Percentiles rank a stretch among this genome's conserved stretches.
Conservation (phyloP, 2,113 vertebrate species). For the Holacanthus passer region DNA sequence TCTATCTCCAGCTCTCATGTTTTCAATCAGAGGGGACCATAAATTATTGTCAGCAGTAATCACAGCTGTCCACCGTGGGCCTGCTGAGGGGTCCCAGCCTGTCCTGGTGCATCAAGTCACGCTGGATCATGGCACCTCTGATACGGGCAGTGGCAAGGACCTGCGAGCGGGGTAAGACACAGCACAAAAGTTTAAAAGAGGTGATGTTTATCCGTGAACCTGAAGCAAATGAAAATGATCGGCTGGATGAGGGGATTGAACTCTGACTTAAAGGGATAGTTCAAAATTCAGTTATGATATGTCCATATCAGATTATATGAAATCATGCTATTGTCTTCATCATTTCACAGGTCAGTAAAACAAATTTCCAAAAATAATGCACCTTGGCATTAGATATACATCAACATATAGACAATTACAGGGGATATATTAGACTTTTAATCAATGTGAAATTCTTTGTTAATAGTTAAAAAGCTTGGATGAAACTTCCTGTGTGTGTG, state of each 20-base stretch:
- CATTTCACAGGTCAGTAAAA: conserved; percentile 5
- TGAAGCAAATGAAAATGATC: conserved; percentile 64
- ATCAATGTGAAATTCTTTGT: neutral
- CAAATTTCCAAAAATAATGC: neutral
- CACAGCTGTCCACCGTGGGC: conserved; percentile 76
- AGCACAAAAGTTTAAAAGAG: conserved; percentile 61
- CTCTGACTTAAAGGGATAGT: conserved; percentile 4
- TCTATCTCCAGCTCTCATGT: conserved; percentile 74
- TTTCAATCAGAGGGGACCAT: conserved; percentile 82
- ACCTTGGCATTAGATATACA: neutral
- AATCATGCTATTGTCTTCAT: neutral
- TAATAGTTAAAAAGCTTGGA: conserved; percentile 2
- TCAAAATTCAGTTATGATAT: neutral
- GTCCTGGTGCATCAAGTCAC: conserved; percentile 79
- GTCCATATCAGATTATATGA: neutral
- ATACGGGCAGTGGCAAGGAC: conserved; percentile 55
- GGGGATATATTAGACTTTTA: neutral
- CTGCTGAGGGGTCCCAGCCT: conserved; percentile 75
- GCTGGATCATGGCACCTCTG: conserved; percentile 60
- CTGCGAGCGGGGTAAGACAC: conserved; percentile 50
- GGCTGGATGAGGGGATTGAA: conserved; percentile 21
- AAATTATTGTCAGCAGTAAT: conserved; percentile 85
- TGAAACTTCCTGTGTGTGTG: neutral
- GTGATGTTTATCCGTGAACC: conserved; percentile 56
- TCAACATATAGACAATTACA: neutral